These are phyloP conservation scores for Oncopeltus fasciatus DNA, from an alignment of 1,140 invertebrate species.

Conservation along the genomic window DNA sequence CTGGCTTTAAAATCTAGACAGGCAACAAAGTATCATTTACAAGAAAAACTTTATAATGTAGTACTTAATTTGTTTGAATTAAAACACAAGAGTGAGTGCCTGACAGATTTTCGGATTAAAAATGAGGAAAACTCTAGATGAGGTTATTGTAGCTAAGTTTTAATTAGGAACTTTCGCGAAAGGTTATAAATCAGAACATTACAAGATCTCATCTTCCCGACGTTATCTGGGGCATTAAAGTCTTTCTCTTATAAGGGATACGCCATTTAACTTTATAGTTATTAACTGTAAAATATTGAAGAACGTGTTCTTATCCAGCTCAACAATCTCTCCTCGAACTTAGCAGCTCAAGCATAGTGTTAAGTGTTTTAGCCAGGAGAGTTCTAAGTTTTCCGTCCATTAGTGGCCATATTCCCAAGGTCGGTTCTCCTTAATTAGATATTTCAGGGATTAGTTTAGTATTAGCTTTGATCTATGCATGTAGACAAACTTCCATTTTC, in stretches of 20 bases:
- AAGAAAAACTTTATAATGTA: neutral
- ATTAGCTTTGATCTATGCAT: too few relatives aligned
- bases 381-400: too few relatives aligned
- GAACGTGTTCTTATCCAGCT: neutral
- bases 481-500: too few relatives aligned
- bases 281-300: neutral
- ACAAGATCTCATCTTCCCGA: neutral
- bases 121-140: neutral
- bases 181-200: neutral
- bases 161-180: neutral
- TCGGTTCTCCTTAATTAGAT: too few relatives aligned
- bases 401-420: too few relatives aligned
- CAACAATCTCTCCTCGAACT: neutral
- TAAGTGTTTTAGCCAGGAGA: neutral
- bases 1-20: too few relatives aligned
- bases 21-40: too few relatives aligned
- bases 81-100: neutral
- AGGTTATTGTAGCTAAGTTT: neutral
- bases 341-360: neutral
- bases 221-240: neutral
- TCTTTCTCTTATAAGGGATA: neutral
- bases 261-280: neutral
- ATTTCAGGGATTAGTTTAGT: too few relatives aligned
- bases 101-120: neutral
- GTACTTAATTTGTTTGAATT: neutral